Evolutionary conservation across 2,113 vertebrate species (phyloP).

Genomic region (Chaetorhynchus papuensis): DNA sequence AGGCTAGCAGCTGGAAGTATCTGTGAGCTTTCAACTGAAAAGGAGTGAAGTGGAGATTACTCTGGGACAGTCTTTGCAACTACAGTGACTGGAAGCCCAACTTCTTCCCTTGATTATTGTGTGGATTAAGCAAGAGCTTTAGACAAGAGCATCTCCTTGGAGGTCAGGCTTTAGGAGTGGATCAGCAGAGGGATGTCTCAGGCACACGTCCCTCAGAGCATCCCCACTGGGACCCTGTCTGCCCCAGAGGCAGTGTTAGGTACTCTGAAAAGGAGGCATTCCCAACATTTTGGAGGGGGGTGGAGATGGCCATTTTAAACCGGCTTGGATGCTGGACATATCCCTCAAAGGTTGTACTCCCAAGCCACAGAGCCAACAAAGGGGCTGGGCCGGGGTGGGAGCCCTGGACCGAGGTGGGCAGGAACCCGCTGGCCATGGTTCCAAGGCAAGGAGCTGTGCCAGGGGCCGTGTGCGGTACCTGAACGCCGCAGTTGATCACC

Average conservation of each 20-base stretch:
- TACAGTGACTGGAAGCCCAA: background rate
- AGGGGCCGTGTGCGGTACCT: conserved; percentile 63
- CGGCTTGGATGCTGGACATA: no score
- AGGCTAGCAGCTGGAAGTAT: background rate
- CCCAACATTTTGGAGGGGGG: accelerated
- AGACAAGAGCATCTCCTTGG: background rate
- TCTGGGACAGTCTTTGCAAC: background rate
- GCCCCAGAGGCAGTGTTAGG: background rate
- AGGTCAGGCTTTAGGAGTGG: background rate
- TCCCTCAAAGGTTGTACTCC: background rate
- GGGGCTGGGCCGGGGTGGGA: background rate
- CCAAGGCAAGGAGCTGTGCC: background rate
- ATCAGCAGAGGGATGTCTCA: background rate
- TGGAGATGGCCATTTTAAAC: background rate
- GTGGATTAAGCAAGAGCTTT: background rate
- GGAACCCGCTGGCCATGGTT: accelerated
- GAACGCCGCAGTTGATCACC: conserved; percentile 75
- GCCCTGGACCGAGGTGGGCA: background rate
- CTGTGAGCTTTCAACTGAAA: background rate
- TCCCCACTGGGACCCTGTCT: background rate
- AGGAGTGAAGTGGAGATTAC: background rate
- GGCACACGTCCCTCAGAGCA: background rate
- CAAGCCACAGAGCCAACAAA: background rate
- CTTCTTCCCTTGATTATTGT: background rate
- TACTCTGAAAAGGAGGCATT: background rate